Evolutionary conservation across 2,797 vertebrate species (phyloP).

Genomic region (Gymnodraco acuticeps): DNA sequence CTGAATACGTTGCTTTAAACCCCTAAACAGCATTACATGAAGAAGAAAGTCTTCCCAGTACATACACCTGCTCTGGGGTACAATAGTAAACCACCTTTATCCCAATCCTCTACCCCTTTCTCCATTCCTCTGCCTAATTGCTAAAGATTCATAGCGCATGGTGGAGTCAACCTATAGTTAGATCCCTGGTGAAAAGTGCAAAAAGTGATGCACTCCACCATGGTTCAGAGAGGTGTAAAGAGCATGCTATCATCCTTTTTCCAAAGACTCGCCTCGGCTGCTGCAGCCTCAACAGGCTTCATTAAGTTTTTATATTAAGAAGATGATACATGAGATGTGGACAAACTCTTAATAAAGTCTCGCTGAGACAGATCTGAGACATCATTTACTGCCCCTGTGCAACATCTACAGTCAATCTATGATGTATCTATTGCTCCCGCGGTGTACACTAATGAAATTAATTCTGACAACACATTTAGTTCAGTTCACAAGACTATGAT

Average conservation of each 20-base stretch:
- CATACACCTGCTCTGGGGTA: constrained; percentile 37
- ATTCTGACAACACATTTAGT: too few species aligned
- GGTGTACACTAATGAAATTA: neutral
- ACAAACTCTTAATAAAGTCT: constrained; percentile 55
- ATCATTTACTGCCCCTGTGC: neutral
- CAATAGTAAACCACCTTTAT: constrained; percentile 4
- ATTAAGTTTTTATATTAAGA: constrained; percentile 66
- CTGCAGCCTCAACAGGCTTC: constrained; percentile 58
- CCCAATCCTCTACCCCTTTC: neutral
- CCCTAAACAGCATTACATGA: constrained; percentile 44
- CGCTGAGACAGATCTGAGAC: constrained; percentile 22
- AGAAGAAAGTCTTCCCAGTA: constrained; percentile 32
- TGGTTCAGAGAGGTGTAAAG: constrained; percentile 47
- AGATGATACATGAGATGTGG: constrained; percentile 58
- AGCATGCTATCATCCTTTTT: constrained; percentile 47
- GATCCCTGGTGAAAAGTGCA: constrained; percentile 47
- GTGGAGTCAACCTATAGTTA: constrained; percentile 37
- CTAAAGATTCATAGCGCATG: constrained; percentile 48
- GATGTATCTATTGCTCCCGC: neutral
- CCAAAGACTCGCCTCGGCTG: constrained; percentile 34
- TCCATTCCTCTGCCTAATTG: constrained; percentile 52
- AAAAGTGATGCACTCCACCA: constrained; percentile 51
- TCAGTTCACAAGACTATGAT: neutral
- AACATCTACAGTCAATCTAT: constrained; percentile 11
- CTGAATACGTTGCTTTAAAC: constrained; percentile 20